These are phyloP conservation scores for Cryptoblepharus egeriae DNA, from an alignment of 2,797 vertebrate species.

Conservation along the genomic window DNA sequence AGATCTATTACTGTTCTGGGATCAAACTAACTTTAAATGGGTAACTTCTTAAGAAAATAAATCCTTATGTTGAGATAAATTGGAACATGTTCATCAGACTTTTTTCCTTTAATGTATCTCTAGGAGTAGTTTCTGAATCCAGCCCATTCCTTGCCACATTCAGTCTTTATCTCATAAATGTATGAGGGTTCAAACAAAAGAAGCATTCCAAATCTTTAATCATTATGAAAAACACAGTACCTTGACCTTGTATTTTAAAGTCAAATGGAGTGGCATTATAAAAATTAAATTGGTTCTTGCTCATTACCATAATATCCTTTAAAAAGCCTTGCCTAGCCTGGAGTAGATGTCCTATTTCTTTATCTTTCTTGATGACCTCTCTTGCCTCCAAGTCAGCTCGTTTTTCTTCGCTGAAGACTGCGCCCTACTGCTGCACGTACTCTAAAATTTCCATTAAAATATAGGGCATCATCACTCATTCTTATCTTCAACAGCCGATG, in stretches of 20 bases:
- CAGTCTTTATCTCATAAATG: conserved; percentile 56
- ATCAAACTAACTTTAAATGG: conserved; percentile 62
- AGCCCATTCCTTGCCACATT: conserved; percentile 50
- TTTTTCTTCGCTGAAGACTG: conserved; percentile 81
- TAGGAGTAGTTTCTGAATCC: conserved; percentile 38
- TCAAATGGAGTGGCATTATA: conserved; percentile 75
- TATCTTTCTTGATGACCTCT: conserved; percentile 82
- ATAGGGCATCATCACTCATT: conserved; percentile 82
- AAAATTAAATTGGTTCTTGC: conserved; percentile 78
- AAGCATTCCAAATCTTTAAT: conserved; percentile 69
- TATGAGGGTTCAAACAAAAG: conserved; percentile 54
- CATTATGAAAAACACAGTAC: conserved; percentile 65
- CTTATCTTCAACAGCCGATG: conserved; percentile 78
- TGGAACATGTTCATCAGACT: conserved; percentile 30
- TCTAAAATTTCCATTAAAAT: conserved; percentile 83
- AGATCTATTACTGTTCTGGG: conserved; percentile 35
- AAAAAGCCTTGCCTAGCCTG: conserved; percentile 67
- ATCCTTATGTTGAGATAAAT: conserved; percentile 45
- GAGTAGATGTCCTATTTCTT: conserved; percentile 75
- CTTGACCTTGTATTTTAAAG: conserved; percentile 75
- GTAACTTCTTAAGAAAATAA: conserved; percentile 52
- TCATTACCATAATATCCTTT: conserved; percentile 79
- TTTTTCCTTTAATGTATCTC: conserved; percentile 47
- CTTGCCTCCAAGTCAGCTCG: conserved; percentile 77
- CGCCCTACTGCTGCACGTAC: conserved; percentile 69